Evolutionary conservation across 2,888 invertebrate species (phyloP), one percentile per base, ranked within the genome.

Genomic region (Linyphia triangularis): DNA sequence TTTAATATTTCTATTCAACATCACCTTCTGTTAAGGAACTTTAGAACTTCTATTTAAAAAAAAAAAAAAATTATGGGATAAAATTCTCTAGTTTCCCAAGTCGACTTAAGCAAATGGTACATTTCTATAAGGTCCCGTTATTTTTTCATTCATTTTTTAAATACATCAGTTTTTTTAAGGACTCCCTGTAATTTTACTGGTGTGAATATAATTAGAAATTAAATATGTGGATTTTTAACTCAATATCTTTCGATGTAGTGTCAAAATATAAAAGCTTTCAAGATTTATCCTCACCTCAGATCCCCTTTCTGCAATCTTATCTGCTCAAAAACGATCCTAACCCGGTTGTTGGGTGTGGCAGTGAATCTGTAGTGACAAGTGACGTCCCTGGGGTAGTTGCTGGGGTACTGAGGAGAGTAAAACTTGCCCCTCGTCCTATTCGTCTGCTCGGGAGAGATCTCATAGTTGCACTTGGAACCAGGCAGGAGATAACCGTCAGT

Each of bases 331-430:
- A 96, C 94, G 91, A 97, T 93, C 92, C 96, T 95, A 91, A 97
- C 96, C 90, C 96, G 94, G 93, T 96, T 96, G 65, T 91, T 90
- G 30, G 89, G 89, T 72, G 90, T 95, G 79, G 98, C 98, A 92
- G 96, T 95, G 92, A 99, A 96, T 92, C 96, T 95, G 93, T 97
- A 97, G 88, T 96, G 95, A 93, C 98, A 98, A 92, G 96, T 95
- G 92, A 97, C 95, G 93, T 97, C 97, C 93, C 96, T 96, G 24
- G 98, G 98, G 93, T 99, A 99, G 91, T 96, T 96, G 91, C 98
- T 98, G 90, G 99, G 99, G 94, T 98, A 99, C 86, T 96, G 95
- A 0, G 98, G 98, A 79, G 98, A 98, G 93, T 96, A 97, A 92
- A 97, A 95, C 85, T 95, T 95, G 83, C 97, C 96, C 92, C 96